These are phyloP conservation scores for Cyclura pinguis DNA, from an alignment of 2,797 vertebrate genomes.

Conservation along the genomic window DNA sequence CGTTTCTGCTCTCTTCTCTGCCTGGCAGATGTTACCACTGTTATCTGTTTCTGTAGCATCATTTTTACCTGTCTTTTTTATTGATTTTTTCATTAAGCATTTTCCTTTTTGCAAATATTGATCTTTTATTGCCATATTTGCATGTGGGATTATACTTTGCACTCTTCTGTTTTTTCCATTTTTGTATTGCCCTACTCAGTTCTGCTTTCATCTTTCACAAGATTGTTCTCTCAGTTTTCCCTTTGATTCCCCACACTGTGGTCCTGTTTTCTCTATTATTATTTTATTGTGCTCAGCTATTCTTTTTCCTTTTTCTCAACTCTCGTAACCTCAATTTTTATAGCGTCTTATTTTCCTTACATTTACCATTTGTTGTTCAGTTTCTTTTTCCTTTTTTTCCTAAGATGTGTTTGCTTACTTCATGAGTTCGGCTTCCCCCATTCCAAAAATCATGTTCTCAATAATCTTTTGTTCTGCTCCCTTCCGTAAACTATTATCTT, in stretches of 20 bases:
- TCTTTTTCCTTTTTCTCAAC: not conserved
- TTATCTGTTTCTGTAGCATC: not conserved
- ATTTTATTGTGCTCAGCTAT: not conserved
- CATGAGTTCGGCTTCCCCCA: not conserved
- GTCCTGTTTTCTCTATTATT: not conserved
- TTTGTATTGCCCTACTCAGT: not conserved
- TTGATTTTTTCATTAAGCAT: not conserved
- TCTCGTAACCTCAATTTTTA: not conserved
- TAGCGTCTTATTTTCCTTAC: not conserved
- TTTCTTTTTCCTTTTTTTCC: not conserved
- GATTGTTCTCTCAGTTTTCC: constrained; percentile 32
- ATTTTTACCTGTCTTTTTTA: not conserved
- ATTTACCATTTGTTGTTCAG: not conserved
- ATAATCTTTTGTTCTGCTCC: constrained; percentile 2
- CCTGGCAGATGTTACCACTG: not conserved
- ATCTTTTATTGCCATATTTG: not conserved
- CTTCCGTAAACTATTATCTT: not conserved
- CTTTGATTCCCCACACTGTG: constrained; percentile 9
- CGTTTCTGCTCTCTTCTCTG: not conserved
- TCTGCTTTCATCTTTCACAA: not conserved
- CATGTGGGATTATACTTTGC: not conserved
- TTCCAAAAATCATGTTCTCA: not conserved
- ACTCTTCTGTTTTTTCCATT: not conserved
- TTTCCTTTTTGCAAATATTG: not conserved
- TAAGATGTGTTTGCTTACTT: not conserved